Base-by-base conservation (phyloP, 1,140 invertebrate genomes). In the Drosophila pruinosa region DNA sequence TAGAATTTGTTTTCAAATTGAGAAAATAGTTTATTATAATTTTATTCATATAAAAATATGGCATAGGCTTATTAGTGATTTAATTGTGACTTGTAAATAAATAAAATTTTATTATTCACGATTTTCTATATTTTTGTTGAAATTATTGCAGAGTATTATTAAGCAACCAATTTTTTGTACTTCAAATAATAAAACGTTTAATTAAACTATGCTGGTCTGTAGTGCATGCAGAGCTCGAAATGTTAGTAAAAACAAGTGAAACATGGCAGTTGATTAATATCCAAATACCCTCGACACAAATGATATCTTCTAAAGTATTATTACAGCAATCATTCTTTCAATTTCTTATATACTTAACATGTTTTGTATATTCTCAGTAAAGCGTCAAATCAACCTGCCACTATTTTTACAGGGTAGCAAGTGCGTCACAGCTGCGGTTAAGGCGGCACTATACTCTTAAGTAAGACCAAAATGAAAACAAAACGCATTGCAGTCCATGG, bases 101-200 rank as follows among this genome's bases (percentile, higher is more conserved):
- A 26, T 26, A 26, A 26, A 26, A 26, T 26, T 26, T 7, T 7
- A 26, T 31, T 31, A 31, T 2, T n/a, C n/a, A n/a, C n/a, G n/a
- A n/a, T n/a, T n/a, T n/a, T n/a, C n/a, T n/a, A n/a, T n/a, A n/a
- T n/a, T n/a, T n/a, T n/a, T n/a, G n/a, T n/a, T n/a, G n/a, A n/a
- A 14, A 10, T 31, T 10, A 28, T 39, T 19, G 39, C 24, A 61
- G 65, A 36, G 45, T 24, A 71, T 36, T 10, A 19, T 22, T 6
- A n/a, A 10, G 15, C 6, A 2, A 3, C 19, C 24, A 0, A 10
- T 5, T 8, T 43, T n/a, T 17, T n/a, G 24, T 39, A 17, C 17
- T 79, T 75, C 58, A 63, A 61, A 69, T 76, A 73, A 83, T 73
- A 52, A 76, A 76, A 50, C 64, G 68, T 80, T 85, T 85, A 76